Base-by-base conservation (phyloP, 2,113 vertebrate species). In the Capreolus pygargus region DNA sequence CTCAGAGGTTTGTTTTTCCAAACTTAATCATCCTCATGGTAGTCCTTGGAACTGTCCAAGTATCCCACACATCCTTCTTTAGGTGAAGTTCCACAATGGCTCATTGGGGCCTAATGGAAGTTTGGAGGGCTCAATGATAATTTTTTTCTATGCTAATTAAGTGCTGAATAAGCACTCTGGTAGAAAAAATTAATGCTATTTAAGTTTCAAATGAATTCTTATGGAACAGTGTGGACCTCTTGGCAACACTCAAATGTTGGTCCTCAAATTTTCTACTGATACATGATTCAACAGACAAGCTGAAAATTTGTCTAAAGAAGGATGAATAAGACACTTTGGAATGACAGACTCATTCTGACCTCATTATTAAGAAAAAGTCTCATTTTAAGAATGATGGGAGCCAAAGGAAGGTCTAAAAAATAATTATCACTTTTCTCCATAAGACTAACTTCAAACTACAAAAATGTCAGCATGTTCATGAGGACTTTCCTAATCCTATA, bases 301-400 rank as follows among this genome's bases (percentile, higher is more conserved):
- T 82, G 64, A 67, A 95, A 96, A 76, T 76, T 92, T 94, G 33
- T 92, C 92, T 96, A 83, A 97, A 95, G 85, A 97, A 96, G 74
- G 79, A 81, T 95, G 92, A 58, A 45, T 43, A 67, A 64, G 54
- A 55, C 7, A 92, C 16, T 92, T 87, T 86, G 54, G 60, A 95
- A 96, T 93, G 82, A 95, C 43, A 95, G 86, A 94, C 7, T 52
- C 13, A 94, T 25, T 88, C 5, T 81, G 55, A 78, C 15, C 16
- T 95, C 15, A 94, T 52, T 79, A 64, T 70, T 76, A 70, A 82
- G 15, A 83, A 74, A 90, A 90, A 21, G 10, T 2, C 11, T 47
- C 16, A 52, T 33, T 81, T 81, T 81, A 52, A 81, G 36, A 67
- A 55, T 55, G 27, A 79, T 61, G 6, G 81, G 61, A 96, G 78